Conservation (phyloP, 2,113 vertebrate species). For the Oncorhynchus clarkii region DNA sequence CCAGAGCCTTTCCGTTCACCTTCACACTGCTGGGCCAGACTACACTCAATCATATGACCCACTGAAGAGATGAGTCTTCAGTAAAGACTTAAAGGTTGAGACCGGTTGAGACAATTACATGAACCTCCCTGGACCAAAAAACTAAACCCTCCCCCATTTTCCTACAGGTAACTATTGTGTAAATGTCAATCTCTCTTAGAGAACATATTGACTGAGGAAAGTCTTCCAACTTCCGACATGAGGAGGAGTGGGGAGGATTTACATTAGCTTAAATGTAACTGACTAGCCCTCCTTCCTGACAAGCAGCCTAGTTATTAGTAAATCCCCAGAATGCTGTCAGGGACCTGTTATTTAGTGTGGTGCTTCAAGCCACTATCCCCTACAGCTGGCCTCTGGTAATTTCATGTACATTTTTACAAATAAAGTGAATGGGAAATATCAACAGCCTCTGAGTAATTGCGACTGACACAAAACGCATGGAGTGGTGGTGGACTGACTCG, state of each 20-base stretch:
- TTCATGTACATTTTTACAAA: slow-evolving; percentile 67
- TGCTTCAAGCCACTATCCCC: slow-evolving; percentile 58
- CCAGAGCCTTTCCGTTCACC: no score
- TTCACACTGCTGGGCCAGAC: no score
- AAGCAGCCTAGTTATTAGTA: slow-evolving; percentile 45
- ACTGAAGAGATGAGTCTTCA: no score
- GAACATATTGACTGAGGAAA: not conserved
- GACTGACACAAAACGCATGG: slow-evolving; percentile 68
- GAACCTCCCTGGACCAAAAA: no score
- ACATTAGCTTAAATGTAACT: slow-evolving; percentile 18
- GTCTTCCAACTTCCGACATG: not conserved
- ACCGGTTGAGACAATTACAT: no score
- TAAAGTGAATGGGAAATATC: slow-evolving; percentile 70
- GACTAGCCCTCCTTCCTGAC: slow-evolving; percentile 37
- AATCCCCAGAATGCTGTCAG: slow-evolving; percentile 41
- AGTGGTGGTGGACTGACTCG: slow-evolving; percentile 33
- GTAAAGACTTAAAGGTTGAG: no score
- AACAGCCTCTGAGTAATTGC: slow-evolving; percentile 70
- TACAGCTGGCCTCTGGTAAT: slow-evolving; percentile 67
- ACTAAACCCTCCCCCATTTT: no score
- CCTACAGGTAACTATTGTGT: no score
- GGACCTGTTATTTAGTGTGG: slow-evolving; percentile 52
- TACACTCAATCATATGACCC: no score
- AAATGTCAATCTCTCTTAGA: no score
- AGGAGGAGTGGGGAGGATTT: slow-evolving; percentile 5